Base-by-base conservation (phyloP, 2,888 invertebrate genomes). In the Flabesymbios commensalis region DNA sequence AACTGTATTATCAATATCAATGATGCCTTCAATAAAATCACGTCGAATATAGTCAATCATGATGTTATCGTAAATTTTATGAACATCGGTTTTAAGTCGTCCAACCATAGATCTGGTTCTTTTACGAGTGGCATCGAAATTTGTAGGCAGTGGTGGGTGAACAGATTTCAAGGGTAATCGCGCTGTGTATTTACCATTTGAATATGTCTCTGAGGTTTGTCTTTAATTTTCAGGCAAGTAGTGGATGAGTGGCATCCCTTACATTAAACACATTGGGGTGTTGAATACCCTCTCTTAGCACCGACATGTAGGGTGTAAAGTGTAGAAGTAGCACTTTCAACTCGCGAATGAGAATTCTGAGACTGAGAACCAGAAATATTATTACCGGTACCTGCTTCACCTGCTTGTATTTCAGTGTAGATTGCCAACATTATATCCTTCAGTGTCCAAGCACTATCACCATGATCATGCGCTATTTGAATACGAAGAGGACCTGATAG, bases 121-220 rank as follows among this genome's bases (percentile, higher is more conserved):
- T 10, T 10, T 10, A 7, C 28, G 10, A 19, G 14, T 26, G 5
- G 28, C 19, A 10, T 45, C 17, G 5, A 14, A 17, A 19, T 51
- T 51, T 7, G 51, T 51, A 28, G 51, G 51, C 28, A 51, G 32
- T 14, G 51, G 29, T 7, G 51, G 31, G 51, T 51, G 51, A 19
- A 28, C 51, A 28, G 17, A 10, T 51, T 51, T 51, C 51, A 22
- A 45, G 10, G 45, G 45, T 7, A 45, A 19, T 10, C 7, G 17
- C 14, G 49, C 49, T 14, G 49, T 49, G 22, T 53, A 53, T 53
- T 53, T 53, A 19, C 22, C 54, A 24, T 53, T 43, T n/a, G n/a
- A n/a, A n/a, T n/a, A n/a, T n/a, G 45, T 45, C 45, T 10, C 10
- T 45, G 14, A 7, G 7, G 14, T 7, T 45, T 10, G 7, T 45